Evolutionary conservation across 2,797 vertebrate species (phyloP), one percentile per base, ranked within the genome.

Genomic region (Discoglossus pictus): DNA sequence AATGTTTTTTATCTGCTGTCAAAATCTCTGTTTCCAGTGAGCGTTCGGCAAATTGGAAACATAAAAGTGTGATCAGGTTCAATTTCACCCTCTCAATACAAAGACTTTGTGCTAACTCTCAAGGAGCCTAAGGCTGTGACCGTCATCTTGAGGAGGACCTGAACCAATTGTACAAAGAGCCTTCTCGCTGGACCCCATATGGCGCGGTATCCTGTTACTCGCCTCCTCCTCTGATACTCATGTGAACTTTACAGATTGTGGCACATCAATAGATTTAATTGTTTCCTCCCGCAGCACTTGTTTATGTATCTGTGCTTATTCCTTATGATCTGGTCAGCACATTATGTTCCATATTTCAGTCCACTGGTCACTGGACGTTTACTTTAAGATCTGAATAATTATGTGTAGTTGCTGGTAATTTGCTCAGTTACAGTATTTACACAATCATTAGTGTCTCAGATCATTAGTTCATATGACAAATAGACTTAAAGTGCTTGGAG

Each of bases 401-500:
- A 39, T 16, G 66, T 54, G 48, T 8, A 8, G 43, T 61, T 21
- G 50, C 25, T 53, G 66, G 58, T 40, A 46, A 38, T 46, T n/a
- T 13, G 39, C 31, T 54, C 12, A n/a, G 20, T 68, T 46, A 20
- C 39, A 15, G 40, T 54, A 48, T 61, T 68, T 61, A 61, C 20
- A 39, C n/a, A 20, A 68, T 43, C 39, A 40, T 54, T 47, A 46
- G 48, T 48, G 35, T 61, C 61, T 36, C 21, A 16, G 39, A 53
- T 68, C 66, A 61, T 68, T 68, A 61, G 66, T 48, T 61, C 46
- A 61, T 47, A 68, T 61, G 66, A 68, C 50, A 61, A 68, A 68
- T 61, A 53, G 58, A 15, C 44, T 68, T 27, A 46, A 53, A 61
- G 17, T n/a, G 53, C 12, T 15, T 15, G 2, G 47, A 53, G 61